Evolutionary conservation across 2,113 vertebrate genomes (phyloP), one percentile per base, ranked within the genome.

Genomic region (Electrona antarctica): DNA sequence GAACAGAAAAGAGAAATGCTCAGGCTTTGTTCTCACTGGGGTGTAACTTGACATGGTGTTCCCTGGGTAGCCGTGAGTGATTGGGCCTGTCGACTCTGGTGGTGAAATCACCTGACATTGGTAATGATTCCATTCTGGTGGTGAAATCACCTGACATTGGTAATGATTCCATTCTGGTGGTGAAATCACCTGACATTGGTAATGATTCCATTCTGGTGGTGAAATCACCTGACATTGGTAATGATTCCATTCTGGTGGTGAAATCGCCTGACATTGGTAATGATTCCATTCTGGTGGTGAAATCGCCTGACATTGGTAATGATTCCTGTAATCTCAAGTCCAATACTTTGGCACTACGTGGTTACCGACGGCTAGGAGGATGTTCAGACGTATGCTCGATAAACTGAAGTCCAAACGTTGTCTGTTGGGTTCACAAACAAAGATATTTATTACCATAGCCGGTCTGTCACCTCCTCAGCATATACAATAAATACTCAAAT

Each of bases 1-100:
- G 58, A 64, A 87, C 47, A 55, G 77, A 82, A 81, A 82, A 60
- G 67, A 76, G 70, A 82, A 74, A 76, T 81, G 66, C 68, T 67
- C 15, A 61, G 69, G 67, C 85, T 86, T 88, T 91, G 84, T 81
- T 76, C 71, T 82, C 79, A 54, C 81, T 78, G 63, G 73, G 77
- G 60, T 77, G 64, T 66, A 86, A 85, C 67, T 77, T 79, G 85
- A 86, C 79, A 86, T 15, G 63, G 64, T 11, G 61, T 81, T 88
- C 57, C 65, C 77, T 65, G 58, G 74, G 74, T 60, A 83, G 84
- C 78, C 67, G 57, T 80, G 70, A 86, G 74, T 78, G 69, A 86
- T 69, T 73, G 68, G 45, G 65, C 70, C 78, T 64, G 79, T 82
- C 73, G 76, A 80, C 72, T 57, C 64, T 80, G 69, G 73, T 46